Base-by-base conservation (phyloP, 2,888 invertebrate species). In the Onthophagus sagittarius region DNA sequence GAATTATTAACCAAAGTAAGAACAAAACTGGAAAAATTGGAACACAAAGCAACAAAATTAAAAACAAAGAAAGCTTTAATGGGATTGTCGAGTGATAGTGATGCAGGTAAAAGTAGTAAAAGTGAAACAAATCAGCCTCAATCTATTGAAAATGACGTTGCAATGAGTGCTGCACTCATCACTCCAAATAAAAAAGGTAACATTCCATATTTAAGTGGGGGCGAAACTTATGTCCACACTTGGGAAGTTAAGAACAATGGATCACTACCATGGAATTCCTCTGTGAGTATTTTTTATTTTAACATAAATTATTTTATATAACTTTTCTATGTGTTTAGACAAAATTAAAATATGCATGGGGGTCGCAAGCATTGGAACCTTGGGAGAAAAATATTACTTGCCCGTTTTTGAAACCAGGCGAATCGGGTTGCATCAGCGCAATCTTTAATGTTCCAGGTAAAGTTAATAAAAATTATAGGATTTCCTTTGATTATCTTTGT, bases 211-310 rank as follows among this genome's bases (percentile, higher is more conserved):
- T 81, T 84, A 81, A 64, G 80, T n/a, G 83, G 84, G 14, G 85
- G 84, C 5, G 84, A 84, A 73, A 77, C 80, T 39, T 86, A 84
- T 74, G 75, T 82, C 64, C 85, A 86, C 75, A 79, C 80, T 62
- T 86, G 86, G 86, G 80, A 84, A 63, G 82, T 86, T 23, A 78
- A 82, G 71, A 86, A 86, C 77, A 83, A 79, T 72, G 86, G 86
- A 13, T 80, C 79, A 33, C 71, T 79, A 9, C 77, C 81, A 4
- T 86, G 86, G 85, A 83, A 83, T 33, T 78, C 79, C 15, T 79
- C 82, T 73, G 85, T 84, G 77, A 78, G 78, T 76, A 62, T 63
- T 23, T 1, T 23, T 23, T 23, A 23, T 23, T 2, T 23, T 3
- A 23, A 23, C 32, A 39, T 71, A 2, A 39, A 62, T 69, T 65